Conservation (phyloP, 2,113 vertebrate genomes). For the Vidua macroura region DNA sequence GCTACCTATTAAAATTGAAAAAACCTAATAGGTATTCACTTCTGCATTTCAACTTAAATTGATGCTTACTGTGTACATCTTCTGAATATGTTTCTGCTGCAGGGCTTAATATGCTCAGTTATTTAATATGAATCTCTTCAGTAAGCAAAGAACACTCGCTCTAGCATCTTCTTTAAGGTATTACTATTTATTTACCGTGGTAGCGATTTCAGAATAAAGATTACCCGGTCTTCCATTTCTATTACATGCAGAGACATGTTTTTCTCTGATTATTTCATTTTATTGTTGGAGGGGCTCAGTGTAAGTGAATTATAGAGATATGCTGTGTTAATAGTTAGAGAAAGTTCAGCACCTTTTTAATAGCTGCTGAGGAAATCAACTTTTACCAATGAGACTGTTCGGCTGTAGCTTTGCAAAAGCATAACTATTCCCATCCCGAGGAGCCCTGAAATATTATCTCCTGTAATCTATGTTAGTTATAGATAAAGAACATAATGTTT, state of each 20-base stretch:
- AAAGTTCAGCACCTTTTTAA: slow-evolving; percentile 20
- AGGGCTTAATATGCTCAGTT: slow-evolving; percentile 42
- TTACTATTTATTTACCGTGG: background rate
- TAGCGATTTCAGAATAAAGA: slow-evolving; percentile 8
- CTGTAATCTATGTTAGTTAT: slow-evolving; percentile 25
- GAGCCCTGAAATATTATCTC: background rate
- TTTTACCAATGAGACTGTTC: background rate
- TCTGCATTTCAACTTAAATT: slow-evolving; percentile 42
- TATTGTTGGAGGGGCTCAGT: background rate
- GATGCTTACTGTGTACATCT: slow-evolving; percentile 22
- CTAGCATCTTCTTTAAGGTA: slow-evolving; percentile 6
- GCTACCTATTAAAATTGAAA: slow-evolving; percentile 47
- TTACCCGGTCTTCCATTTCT: background rate
- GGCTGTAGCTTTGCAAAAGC: background rate
- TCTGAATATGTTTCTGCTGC: slow-evolving; percentile 25
- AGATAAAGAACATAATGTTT: background rate
- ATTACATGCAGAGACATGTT: background rate
- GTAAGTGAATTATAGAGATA: background rate
- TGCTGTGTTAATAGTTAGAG: background rate
- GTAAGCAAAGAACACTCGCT: background rate
- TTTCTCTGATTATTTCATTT: background rate
- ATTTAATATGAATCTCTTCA: slow-evolving; percentile 25
- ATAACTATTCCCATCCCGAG: background rate
- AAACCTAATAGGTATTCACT: slow-evolving; percentile 20
- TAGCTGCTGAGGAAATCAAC: background rate